Base-by-base conservation (phyloP, 1,140 invertebrate species). In the Lerema accius region DNA sequence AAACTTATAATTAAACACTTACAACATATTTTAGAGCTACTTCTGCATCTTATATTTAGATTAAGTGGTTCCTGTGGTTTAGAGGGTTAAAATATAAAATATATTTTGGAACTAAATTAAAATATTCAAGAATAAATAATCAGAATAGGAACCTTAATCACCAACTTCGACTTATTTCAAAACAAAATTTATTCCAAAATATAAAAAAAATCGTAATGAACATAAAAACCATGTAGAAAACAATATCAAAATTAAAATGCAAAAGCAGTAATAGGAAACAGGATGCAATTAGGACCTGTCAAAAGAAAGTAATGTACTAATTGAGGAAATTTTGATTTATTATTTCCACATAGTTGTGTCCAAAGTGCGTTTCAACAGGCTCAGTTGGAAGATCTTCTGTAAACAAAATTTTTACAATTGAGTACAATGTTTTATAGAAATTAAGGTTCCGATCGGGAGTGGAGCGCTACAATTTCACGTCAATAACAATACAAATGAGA, bases 281-380 rank as follows among this genome's bases (percentile, higher is more conserved):
- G 84, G 86, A 83, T 82, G 78, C 75, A 76, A 78, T 78, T 74
- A 86, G 86, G 86, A 81, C 88, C 86, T 83, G 78, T 80, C 73
- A 84, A 87, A 89, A 86, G 74, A 86, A 90, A 90, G 79, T 86
- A 82, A 84, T 82, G 76, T 80, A 85, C 73, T 80, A 82, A 86
- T 79, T 76, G 76, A 82, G 82, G 84, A 89, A 90, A 90, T 90
- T 89, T 84, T 82, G 83, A 88, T 89, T 90, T 90, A 89, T 89
- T 90, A 90, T 90, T 90, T 90, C 87, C 87, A 90, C 84, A 90
- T 85, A 89, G 80, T 82, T 84, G 86, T 89, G 81, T 89, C 86
- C 86, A 88, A 74, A 84, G 84, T 84, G 81, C 77, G 84, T 88
- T 82, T 89, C 84, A 89, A 84, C 86, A 80, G 86, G 82, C 82